Evolutionary conservation across 2,113 vertebrate species (phyloP).

Genomic region (Ctenodactylus gundi): DNA sequence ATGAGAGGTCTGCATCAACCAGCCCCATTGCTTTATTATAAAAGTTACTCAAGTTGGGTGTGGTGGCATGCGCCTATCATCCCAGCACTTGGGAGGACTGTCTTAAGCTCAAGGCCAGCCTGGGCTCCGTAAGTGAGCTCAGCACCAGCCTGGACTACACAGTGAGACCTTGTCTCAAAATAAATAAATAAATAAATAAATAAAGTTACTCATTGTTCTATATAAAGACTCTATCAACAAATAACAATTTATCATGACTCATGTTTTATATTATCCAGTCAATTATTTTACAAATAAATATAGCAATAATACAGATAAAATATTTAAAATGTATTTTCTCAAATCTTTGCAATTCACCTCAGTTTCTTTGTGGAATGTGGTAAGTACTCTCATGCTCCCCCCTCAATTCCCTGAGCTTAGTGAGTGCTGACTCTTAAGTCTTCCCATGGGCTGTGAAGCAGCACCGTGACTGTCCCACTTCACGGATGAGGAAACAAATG

Average conservation of each 20-base stretch:
- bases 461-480: no score
- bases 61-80: no score
- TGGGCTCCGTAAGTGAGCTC: no score
- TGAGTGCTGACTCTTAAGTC: accelerated
- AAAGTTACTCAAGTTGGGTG: not conserved
- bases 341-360: not conserved
- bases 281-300: not conserved
- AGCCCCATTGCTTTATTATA: not conserved
- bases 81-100: no score
- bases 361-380: not conserved
- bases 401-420: not conserved
- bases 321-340: not conserved
- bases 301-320: not conserved
- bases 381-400: not conserved
- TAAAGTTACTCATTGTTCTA: not conserved
- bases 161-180: no score
- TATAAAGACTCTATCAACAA: not conserved
- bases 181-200: no score
- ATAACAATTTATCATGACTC: not conserved
- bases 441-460: no score
- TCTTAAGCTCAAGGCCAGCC: no score
- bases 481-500: not conserved
- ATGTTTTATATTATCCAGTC: not conserved
- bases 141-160: no score
- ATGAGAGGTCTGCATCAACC: no score